phyloP scores from a whole-genome alignment of 1,140 invertebrate genomes.

The Oscheius sp. region DNA sequence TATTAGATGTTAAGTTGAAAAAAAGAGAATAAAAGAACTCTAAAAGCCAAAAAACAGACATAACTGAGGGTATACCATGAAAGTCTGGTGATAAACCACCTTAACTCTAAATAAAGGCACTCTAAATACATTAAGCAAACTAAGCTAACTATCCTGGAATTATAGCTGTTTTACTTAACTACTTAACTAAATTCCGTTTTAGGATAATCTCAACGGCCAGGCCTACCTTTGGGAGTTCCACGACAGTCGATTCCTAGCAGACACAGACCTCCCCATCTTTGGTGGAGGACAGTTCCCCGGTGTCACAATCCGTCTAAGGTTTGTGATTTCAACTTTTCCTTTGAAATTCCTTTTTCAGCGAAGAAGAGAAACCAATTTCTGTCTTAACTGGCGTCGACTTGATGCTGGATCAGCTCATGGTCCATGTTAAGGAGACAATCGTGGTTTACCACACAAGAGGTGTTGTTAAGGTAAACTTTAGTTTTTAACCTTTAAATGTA shows the following conservation, averaged over 20 bases:
- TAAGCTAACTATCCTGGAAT: background rate
- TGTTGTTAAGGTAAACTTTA: background rate
- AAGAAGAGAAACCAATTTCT: slow-evolving; percentile 1
- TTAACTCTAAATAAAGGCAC: background rate
- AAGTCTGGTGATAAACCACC: background rate
- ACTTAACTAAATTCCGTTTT: background rate
- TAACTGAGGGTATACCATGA: background rate
- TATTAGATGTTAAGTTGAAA: background rate
- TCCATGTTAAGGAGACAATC: background rate
- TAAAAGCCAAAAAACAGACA: background rate
- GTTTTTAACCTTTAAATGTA: background rate
- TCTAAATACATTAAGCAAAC: background rate
- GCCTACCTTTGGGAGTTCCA: slow-evolving; percentile 12
- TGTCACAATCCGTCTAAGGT: background rate
- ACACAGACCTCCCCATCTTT: slow-evolving; percentile 4
- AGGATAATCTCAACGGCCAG: background rate
- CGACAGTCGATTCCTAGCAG: background rate
- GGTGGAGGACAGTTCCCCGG: background rate
- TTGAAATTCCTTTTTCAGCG: background rate
- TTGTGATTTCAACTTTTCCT: background rate
- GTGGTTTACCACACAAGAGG: background rate
- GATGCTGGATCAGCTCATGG: slow-evolving; percentile 2
- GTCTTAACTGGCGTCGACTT: slow-evolving; percentile 9
- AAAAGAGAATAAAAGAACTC: background rate
- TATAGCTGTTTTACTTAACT: background rate